A percentile compares a stretch with the other conserved stretches of the same genome.
Evolutionary conservation across 1,140 invertebrate species (phyloP).

Genomic region (Leptopilina boulardi): DNA sequence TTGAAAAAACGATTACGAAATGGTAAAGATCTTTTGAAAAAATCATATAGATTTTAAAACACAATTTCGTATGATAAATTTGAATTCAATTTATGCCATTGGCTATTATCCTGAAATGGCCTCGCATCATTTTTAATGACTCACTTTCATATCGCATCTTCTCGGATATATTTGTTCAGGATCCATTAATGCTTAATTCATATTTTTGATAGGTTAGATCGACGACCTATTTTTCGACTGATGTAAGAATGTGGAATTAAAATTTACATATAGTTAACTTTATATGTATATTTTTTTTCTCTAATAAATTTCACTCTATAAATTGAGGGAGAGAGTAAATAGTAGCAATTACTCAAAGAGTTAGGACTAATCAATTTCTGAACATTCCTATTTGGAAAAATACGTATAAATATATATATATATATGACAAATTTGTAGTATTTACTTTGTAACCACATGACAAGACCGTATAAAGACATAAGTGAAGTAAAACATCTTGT

Average conservation of each 20-base stretch:
- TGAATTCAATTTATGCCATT: slow-evolving; percentile 55
- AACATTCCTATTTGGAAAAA: neutral
- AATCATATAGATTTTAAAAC: too few relatives aligned
- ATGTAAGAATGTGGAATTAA: neutral
- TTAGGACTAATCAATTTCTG: neutral
- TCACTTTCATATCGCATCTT: slow-evolving; percentile 61
- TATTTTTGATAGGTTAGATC: slow-evolving; percentile 52
- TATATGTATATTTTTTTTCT: neutral
- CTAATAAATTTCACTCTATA: neutral
- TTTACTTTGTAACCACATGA: neutral
- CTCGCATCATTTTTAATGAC: slow-evolving; percentile 52
- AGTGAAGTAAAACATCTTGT: neutral
- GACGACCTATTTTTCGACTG: neutral
- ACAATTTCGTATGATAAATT: slow-evolving; percentile 73
- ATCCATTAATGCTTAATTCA: slow-evolving; percentile 54
- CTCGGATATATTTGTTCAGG: slow-evolving; percentile 48
- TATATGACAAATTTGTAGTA: neutral
- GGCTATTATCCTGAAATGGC: slow-evolving; percentile 35
- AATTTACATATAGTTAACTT: neutral
- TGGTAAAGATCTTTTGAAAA: too few relatives aligned
- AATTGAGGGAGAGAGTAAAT: neutral
- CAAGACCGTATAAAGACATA: neutral
- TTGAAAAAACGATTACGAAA: too few relatives aligned
- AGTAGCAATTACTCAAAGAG: neutral
- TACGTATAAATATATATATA: too few relatives aligned